Conservation (phyloP, 2,888 invertebrate species). For the Caenorhabditis doughertyi region DNA sequence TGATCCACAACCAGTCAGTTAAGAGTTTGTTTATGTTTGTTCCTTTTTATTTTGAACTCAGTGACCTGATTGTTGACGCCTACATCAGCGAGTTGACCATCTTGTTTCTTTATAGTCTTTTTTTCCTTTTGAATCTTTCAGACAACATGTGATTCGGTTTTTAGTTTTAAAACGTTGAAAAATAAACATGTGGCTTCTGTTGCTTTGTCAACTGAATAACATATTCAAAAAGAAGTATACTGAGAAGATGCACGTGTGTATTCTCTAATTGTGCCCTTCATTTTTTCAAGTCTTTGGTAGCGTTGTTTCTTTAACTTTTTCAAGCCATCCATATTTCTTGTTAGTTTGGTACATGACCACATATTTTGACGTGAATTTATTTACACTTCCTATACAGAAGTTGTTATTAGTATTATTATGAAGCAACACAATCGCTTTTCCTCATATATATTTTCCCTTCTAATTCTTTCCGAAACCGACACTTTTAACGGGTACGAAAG, state of each 20-base stretch:
- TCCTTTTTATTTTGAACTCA: neutral
- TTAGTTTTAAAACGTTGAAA: neutral
- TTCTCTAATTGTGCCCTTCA: too few species aligned
- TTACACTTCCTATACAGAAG: neutral
- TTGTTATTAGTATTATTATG: neutral
- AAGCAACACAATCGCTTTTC: neutral
- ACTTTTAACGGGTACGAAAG: conserved; percentile 28
- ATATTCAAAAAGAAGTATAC: neutral
- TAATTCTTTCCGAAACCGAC: neutral
- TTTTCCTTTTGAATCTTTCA: neutral
- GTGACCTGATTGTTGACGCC: conserved; percentile 18
- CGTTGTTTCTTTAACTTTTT: too few species aligned
- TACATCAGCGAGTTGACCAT: neutral
- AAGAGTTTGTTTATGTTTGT: conserved; percentile 47
- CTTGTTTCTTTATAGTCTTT: neutral
- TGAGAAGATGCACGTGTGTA: too few species aligned
- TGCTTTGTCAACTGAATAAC: conserved; percentile 6
- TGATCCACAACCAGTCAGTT: conserved; percentile 13
- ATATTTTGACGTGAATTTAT: neutral
- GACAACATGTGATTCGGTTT: conserved; percentile 16
- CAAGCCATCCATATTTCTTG: too few species aligned
- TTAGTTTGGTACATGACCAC: too few species aligned
- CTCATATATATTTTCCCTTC: neutral
- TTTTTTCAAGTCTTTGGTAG: too few species aligned
- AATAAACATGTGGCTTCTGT: neutral